Evolutionary conservation across 2,113 vertebrate genomes (phyloP), one percentile per base, ranked within the genome.

Genomic region (Neogobius melanostomus): DNA sequence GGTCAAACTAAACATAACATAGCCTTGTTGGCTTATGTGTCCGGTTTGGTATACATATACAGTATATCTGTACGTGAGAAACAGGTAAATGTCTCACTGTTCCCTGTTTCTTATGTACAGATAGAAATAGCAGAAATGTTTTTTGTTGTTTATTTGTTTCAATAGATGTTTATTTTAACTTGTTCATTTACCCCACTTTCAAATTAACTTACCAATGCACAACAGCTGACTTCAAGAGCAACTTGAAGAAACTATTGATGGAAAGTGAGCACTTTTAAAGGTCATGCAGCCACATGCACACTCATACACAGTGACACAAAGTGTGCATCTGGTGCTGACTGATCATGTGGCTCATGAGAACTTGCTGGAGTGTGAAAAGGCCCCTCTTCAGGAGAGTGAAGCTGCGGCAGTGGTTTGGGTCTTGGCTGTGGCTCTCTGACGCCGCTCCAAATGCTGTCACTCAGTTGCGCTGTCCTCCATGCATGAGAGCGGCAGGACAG

Each of bases 401-500:
- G 74, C 75, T 85, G 76, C 82, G 79, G 72, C 82, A 77, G 72
- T 87, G 87, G 83, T 74, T 74, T 76, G 78, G 85, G 85, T 87
- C 83, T 83, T 90, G 88, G 90, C 88, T 82, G 66, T 57, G 50
- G 79, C 78, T 82, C 70, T 74, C 77, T 79, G 75, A 87, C 63
- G 67, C 68, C 64, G 79, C 82, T 91, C 89, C 90, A 91, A 87
- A 80, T 79, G 64, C 87, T 87, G 90, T 90, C 91, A 91, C 74
- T 90, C 90, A 88, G 87, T 80, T 83, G 75, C 82, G 82, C 83
- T 79, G 85, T 90, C 88, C 83, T 88, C 85, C 84, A 89, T 82
- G 86, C 83, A 84, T 91, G 88, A 90, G 82, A 80, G 86, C 75
- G 85, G 82, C 87, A 82, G 85, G 87, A 90, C 89, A 90, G 88